phyloP scores from a whole-genome alignment of 1,140 invertebrate species.

The Drosophila eugracilis region DNA sequence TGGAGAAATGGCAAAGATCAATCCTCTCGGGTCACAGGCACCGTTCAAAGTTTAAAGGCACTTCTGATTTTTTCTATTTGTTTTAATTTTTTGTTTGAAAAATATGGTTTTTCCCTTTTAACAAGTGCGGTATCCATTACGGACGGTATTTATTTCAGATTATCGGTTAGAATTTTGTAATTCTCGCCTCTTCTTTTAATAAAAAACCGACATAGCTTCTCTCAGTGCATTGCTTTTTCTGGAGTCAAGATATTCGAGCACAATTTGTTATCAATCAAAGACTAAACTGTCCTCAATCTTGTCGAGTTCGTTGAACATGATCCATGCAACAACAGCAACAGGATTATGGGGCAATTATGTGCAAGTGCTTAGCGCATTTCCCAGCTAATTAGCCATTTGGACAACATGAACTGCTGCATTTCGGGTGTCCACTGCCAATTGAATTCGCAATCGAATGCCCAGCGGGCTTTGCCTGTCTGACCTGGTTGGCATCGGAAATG shows the following conservation, averaged over 20 bases:
- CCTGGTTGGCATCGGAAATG: constrained; percentile 44
- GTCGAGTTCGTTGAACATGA: constrained; percentile 26
- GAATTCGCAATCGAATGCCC: constrained; percentile 68
- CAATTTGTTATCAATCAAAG: constrained; percentile 71
- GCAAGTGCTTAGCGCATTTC: constrained; percentile 81
- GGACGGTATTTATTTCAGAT: too few species aligned
- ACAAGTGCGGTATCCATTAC: too few species aligned
- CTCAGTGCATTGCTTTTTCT: constrained; percentile 12
- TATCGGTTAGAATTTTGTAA: too few species aligned
- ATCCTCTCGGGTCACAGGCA: constrained; percentile 12
- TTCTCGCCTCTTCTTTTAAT: too few species aligned
- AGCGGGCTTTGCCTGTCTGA: constrained; percentile 29
- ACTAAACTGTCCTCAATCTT: constrained; percentile 48
- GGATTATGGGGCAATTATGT: constrained; percentile 75
- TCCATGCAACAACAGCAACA: constrained; percentile 18
- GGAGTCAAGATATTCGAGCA: neutral
- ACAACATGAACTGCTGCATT: constrained; percentile 55
- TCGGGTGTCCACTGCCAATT: constrained; percentile 61
- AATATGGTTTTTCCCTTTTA: too few species aligned
- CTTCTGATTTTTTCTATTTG: neutral
- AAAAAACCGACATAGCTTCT: neutral
- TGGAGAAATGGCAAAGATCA: constrained; percentile 34
- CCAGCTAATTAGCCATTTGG: constrained; percentile 73
- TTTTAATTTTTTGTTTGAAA: too few species aligned
- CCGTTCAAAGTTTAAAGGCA: constrained; percentile 11